Conservation (phyloP, 2,888 invertebrate species). For the Caenorhabditis drosophilae region DNA sequence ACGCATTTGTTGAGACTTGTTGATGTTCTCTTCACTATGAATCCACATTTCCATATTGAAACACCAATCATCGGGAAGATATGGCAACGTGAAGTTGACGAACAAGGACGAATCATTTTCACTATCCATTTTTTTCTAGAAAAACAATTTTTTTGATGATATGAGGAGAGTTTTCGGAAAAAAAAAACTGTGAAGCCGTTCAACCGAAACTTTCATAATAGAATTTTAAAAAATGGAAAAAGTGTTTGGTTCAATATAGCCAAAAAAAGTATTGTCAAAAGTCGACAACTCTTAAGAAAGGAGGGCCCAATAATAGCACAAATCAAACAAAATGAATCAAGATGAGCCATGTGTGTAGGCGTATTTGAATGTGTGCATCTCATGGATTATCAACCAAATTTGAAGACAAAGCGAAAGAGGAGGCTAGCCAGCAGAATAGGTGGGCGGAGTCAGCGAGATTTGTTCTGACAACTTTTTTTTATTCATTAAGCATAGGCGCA, state of each 20-base stretch:
- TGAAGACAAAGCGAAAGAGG: background rate
- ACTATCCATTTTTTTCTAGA: too few species aligned
- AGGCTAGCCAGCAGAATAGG: background rate
- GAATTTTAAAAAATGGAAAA: too few species aligned
- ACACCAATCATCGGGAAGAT: slow-evolving; percentile 42
- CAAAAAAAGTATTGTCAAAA: background rate
- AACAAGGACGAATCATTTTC: too few species aligned
- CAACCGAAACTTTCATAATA: background rate
- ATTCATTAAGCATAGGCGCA: too few species aligned
- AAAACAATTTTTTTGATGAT: too few species aligned
- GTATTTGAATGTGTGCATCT: background rate
- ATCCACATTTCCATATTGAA: slow-evolving; percentile 53
- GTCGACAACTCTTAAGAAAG: background rate
- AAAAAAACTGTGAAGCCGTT: background rate
- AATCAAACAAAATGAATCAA: background rate
- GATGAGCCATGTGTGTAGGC: background rate
- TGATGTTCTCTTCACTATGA: slow-evolving; percentile 15
- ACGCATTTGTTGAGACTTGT: slow-evolving; percentile 28
- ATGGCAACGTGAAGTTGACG: too few species aligned
- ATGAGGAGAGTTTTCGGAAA: too few species aligned
- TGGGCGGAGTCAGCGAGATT: too few species aligned
- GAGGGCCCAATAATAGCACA: background rate
- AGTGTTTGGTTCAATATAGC: too few species aligned
- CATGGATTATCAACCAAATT: background rate
- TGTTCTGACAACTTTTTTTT: too few species aligned